Evolutionary conservation across 2,797 vertebrate species (phyloP), one percentile per base, ranked within the genome.

Genomic region (Urophycis tenuis): DNA sequence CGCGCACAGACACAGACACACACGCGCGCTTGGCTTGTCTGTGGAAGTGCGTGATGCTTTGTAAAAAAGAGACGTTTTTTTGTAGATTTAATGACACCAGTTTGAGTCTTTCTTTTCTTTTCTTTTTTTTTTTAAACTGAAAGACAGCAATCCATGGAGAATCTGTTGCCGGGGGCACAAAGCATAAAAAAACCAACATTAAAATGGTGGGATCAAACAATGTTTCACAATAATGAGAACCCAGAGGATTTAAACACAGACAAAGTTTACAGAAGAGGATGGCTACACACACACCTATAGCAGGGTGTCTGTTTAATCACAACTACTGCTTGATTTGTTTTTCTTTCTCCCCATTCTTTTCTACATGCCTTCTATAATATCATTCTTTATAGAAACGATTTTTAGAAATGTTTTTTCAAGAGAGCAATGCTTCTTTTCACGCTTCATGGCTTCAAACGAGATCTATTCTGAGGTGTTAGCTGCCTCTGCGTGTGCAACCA

Each of bases 151-250:
- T 67, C 45, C 31, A 71, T 22, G 31, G 69, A 71, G 69, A 71
- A 85, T 85, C 75, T 35, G 3, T 82, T 79, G 70, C 7, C 76
- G 5, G 77, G 75, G 0, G 82, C 85, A 86, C 80, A 79, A 82
- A 77, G 82, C 88, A 89, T 83, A 41, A 85, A 86, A 29, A 67
- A 29, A 25, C n/a, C 84, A 53, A 78, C 81, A 81, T 77, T 75
- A 77, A 86, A 79, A 85, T 79, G 86, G 81, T 45, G 81, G 81
- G 84, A 92, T 87, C 81, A 86, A 87, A 90, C 86, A 83, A 79
- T 75, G 76, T 74, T 86, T 79, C 74, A 67, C 69, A 75, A 9
- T 91, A 90, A 92, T 87, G 86, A 90, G 88, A 78, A 74, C 87
- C 85, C 83, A 53, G 3, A 88, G 84, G 90, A 89, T 72, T 0